Evolutionary conservation across 2,888 invertebrate genomes (phyloP), one percentile per base, ranked within the genome.

Genomic region (Bruchidius siliquastri): DNA sequence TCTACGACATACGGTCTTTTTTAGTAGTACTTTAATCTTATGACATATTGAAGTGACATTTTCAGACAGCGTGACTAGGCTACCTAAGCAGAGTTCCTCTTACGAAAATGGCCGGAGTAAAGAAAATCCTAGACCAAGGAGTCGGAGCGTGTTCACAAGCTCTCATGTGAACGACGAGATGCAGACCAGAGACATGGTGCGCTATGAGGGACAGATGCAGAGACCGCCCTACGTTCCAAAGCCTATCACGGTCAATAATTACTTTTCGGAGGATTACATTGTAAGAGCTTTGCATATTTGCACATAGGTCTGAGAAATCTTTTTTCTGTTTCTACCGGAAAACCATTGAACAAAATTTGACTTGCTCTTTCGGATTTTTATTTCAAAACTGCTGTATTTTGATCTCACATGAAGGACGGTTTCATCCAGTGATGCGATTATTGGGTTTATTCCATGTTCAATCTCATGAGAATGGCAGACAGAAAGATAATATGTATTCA

Each of bases 141-240:
- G 92, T 85, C 81, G 86, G 73, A 86, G 86, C 77, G 90, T 92
- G 73, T 92, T 92, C 70, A 90, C 91, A 73, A 92, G 91, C 84
- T 91, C 91, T 70, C 91, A 91, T 84, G 88, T 89, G 86, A 89
- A 89, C 83, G 90, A 90, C 82, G 89, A 89, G 82, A 74, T 81
- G 49, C 81, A 80, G 22, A 88, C 89, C 76, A 85, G 90, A 73
- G 90, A 90, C 74, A 75, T 80, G 70, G 88, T 89, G 26, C 90
- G 90, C 81, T 84, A 89, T 74, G 90, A 90, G 13, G 89, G 89
- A 8, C 88, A 88, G 0, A 89, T 88, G 87, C 76, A 77, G 70
- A 89, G 90, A 84, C 89, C 89, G 0, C 88, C 90, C 21, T 81
- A 79, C 75, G 80, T 84, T 6, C 84, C 83, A 72, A 89, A 90